These are phyloP conservation scores for Tyria jacobaeae DNA, from an alignment of 2,888 invertebrate genomes.

Conservation along the genomic window DNA sequence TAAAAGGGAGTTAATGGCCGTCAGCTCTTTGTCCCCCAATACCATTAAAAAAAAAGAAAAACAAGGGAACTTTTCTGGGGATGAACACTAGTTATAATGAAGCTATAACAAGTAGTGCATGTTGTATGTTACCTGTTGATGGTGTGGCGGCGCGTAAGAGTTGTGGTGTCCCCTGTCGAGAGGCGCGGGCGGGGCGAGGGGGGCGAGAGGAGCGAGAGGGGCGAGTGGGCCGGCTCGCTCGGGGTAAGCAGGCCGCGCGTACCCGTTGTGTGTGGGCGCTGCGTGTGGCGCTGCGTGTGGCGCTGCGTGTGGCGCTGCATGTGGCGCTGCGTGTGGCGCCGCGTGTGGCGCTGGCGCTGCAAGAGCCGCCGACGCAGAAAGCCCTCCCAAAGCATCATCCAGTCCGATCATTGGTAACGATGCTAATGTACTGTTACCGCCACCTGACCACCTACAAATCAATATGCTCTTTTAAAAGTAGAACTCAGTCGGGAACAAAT, in stretches of 20 bases:
- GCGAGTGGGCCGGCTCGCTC: slow-evolving; percentile 26
- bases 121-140: slow-evolving; percentile 8
- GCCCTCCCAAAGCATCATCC: slow-evolving; percentile 82
- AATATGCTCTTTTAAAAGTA: neutral
- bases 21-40: no score
- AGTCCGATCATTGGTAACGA: slow-evolving; percentile 92
- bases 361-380: slow-evolving; percentile 41
- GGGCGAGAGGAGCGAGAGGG: slow-evolving; percentile 4
- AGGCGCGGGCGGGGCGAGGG: slow-evolving; percentile 5
- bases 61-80: no score
- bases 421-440: slow-evolving; percentile 90
- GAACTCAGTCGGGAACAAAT: neutral
- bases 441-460: slow-evolving; percentile 87
- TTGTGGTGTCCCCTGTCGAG: slow-evolving; percentile 15
- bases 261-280: slow-evolving; percentile 6
- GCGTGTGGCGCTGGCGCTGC: slow-evolving; percentile 20
- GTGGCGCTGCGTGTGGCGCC: slow-evolving; percentile 4
- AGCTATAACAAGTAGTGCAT: no score
- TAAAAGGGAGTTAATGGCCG: no score
- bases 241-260: slow-evolving; percentile 14
- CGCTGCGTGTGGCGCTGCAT: slow-evolving; percentile 7
- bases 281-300: neutral
- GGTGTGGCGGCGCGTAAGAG: slow-evolving; percentile 18
- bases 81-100: no score
- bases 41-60: no score